phyloP scores from a whole-genome alignment of 2,113 vertebrate species.

The Lichenostomus cassidix region DNA sequence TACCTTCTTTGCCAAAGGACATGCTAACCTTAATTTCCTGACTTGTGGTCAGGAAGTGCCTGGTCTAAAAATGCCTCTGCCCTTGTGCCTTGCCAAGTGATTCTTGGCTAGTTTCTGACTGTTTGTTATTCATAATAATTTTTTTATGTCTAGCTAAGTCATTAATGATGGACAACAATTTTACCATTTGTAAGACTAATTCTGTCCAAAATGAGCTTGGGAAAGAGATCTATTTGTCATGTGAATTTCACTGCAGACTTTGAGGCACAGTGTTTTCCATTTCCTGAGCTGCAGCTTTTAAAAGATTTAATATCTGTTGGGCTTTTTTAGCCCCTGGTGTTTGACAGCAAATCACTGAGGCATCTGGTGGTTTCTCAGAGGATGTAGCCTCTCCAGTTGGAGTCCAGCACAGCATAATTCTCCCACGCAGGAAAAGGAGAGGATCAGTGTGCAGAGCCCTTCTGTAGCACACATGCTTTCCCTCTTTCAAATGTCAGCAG shows the following conservation, averaged over 20 bases:
- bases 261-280: background rate
- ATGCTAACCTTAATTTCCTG: background rate
- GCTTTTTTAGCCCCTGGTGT: background rate
- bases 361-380: slow-evolving; percentile 5
- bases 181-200: background rate
- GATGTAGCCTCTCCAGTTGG: background rate
- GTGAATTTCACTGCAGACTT: background rate
- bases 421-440: background rate
- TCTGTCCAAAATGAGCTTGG: background rate
- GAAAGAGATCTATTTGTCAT: background rate
- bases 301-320: background rate
- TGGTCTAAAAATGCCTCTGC: background rate
- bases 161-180: background rate
- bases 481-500: background rate
- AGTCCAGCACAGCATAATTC: background rate
- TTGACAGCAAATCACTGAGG: background rate
- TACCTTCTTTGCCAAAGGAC: background rate
- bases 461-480: background rate
- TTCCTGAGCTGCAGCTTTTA: background rate
- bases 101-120: background rate
- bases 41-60: background rate
- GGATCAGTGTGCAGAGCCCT: background rate
- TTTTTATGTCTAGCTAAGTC: background rate
- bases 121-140: background rate
- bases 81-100: background rate